phyloP scores from a whole-genome alignment of 2,113 vertebrate species.

The Synchiropus splendidus region DNA sequence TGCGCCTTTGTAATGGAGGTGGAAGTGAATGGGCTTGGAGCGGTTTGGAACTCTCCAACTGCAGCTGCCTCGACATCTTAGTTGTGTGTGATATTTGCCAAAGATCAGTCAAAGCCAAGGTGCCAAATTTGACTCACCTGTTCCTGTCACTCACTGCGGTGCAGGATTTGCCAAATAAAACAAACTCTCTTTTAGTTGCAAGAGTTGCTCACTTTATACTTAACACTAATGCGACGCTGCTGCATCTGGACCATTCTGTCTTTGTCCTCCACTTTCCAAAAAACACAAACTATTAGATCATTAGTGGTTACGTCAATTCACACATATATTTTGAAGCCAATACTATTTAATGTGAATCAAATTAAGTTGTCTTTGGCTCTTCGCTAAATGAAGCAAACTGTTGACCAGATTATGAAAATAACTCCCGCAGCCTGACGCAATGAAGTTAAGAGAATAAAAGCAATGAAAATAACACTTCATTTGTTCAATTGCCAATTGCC shows the following conservation, averaged over 20 bases:
- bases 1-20: not conserved
- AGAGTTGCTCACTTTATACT: slow-evolving; percentile 37
- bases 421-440: too few relatives aligned
- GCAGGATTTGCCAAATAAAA: slow-evolving; percentile 48
- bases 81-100: slow-evolving; percentile 30
- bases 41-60: slow-evolving; percentile 8
- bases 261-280: slow-evolving; percentile 17
- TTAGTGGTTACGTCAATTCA: slow-evolving; percentile 19
- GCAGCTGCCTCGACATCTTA: slow-evolving; percentile 55
- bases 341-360: slow-evolving; percentile 1
- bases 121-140: slow-evolving; percentile 40
- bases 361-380: too few relatives aligned
- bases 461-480: too few relatives aligned
- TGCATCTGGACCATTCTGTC: slow-evolving; percentile 34
- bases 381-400: too few relatives aligned
- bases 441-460: too few relatives aligned
- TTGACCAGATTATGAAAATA: too few relatives aligned
- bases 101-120: slow-evolving; percentile 35
- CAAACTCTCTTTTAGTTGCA: slow-evolving; percentile 22
- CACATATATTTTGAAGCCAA: slow-evolving; percentile 20
- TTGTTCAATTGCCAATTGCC: too few relatives aligned
- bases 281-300: slow-evolving; percentile 25
- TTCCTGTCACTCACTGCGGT: slow-evolving; percentile 41
- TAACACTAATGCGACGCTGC: slow-evolving; percentile 25
- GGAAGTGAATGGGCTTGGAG: slow-evolving; percentile 8